Evolutionary conservation across 2,888 invertebrate genomes (phyloP).

Genomic region (Willowsia nigromaculata): DNA sequence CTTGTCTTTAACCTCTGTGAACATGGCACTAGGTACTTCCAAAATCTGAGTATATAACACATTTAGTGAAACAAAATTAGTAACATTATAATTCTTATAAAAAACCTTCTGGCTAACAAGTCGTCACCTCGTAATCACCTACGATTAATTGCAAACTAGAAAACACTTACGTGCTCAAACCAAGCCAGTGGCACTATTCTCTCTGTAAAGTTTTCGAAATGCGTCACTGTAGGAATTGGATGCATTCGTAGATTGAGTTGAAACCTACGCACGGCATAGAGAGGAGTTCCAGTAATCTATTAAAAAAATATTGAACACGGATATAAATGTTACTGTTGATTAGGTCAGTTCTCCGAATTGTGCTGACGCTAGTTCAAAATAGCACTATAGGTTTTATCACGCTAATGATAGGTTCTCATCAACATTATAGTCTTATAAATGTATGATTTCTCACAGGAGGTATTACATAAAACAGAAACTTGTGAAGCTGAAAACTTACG

Average conservation of each 20-base stretch:
- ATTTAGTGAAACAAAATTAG: not conserved
- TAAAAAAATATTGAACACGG: not conserved
- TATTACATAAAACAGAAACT: no score
- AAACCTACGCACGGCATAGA: constrained; percentile 58
- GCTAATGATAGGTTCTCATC: no score
- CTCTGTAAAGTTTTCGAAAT: constrained; percentile 58
- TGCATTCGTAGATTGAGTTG: constrained; percentile 40
- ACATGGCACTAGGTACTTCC: constrained; percentile 55
- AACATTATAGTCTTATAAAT: no score
- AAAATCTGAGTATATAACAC: constrained; percentile 16
- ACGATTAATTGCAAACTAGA: not conserved
- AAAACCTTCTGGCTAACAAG: no score
- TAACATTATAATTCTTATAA: no score
- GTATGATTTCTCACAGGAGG: not conserved
- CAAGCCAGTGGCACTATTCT: constrained; percentile 47
- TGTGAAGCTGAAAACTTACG: not conserved
- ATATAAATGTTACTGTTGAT: no score
- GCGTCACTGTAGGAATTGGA: constrained; percentile 42
- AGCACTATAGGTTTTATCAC: no score
- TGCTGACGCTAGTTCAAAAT: no score
- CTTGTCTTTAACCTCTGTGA: constrained; percentile 49
- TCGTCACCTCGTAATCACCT: no score
- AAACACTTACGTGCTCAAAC: constrained; percentile 50
- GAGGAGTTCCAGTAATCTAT: constrained; percentile 59
- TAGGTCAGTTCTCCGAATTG: not conserved